Evolutionary conservation across 2,888 invertebrate species (phyloP).

Genomic region (Lepidonotus clava): DNA sequence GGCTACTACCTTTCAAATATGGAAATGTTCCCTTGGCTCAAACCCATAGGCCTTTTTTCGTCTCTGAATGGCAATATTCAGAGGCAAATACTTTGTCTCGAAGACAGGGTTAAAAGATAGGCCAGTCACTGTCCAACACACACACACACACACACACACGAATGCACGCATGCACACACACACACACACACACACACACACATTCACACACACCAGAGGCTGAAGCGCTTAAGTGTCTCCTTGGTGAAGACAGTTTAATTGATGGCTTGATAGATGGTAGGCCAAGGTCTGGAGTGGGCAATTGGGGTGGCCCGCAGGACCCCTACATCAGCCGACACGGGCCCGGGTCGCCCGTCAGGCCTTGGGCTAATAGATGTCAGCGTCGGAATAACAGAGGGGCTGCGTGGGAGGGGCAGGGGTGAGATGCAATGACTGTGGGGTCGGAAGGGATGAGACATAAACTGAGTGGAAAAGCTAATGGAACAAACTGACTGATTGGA

Average conservation of each 20-base stretch:
- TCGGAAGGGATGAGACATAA: neutral
- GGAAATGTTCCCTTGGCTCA: no score
- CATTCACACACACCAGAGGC: neutral
- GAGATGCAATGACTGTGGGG: neutral
- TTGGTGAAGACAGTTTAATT: slow-evolving; percentile 23
- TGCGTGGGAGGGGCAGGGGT: neutral
- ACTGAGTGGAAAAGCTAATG: no score
- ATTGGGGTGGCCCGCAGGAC: neutral
- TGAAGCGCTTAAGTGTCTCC: slow-evolving; percentile 7
- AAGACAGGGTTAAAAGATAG: no score
- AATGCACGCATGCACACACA: neutral
- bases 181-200: neutral
- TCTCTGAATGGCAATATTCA: no score
- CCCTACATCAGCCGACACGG: slow-evolving; percentile 17
- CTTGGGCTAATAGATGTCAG: slow-evolving; percentile 43
- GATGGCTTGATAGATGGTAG: slow-evolving; percentile 13
- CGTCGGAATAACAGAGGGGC: neutral
- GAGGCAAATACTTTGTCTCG: no score
- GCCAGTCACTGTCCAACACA: no score
- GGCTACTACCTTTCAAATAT: no score
- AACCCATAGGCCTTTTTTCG: no score
- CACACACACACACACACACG: no score
- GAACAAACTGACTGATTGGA: no score
- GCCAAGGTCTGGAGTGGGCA: slow-evolving; percentile 16
- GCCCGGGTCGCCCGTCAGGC: slow-evolving; percentile 21